Evolutionary conservation across 2,113 vertebrate species (phyloP).

Genomic region (Colossoma macropomum): DNA sequence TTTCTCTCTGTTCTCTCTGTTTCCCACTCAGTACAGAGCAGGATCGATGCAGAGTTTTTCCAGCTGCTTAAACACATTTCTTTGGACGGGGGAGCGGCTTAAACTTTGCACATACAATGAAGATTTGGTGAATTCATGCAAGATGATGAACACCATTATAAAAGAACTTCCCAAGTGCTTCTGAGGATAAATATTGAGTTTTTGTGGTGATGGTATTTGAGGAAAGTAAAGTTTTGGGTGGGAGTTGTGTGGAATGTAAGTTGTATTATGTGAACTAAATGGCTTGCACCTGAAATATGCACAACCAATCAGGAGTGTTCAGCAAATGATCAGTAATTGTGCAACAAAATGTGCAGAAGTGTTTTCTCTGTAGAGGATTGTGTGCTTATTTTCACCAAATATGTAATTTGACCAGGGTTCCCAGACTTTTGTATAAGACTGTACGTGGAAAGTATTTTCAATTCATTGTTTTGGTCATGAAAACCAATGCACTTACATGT

Average conservation of each 20-base stretch:
- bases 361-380: no score
- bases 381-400: no score
- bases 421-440: no score
- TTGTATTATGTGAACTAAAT: not conserved
- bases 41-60: slow-evolving; percentile 30
- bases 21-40: slow-evolving; percentile 20
- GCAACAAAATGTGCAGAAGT: no score
- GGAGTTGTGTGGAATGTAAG: not conserved
- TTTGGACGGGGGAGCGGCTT: not conserved
- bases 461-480: not conserved
- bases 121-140: not conserved
- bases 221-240: not conserved
- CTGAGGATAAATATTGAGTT: not conserved
- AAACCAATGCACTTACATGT: no score
- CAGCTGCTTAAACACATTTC: not conserved
- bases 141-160: slow-evolving; percentile 1
- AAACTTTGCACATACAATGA: not conserved
- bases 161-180: not conserved
- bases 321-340: no score
- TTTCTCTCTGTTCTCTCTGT: not conserved
- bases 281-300: no score
- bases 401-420: no score
- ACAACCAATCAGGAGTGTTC: no score
- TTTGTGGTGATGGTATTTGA: not conserved
- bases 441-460: not conserved